Base-by-base conservation (phyloP, 2,113 vertebrate species). In the Platanista minor region DNA sequence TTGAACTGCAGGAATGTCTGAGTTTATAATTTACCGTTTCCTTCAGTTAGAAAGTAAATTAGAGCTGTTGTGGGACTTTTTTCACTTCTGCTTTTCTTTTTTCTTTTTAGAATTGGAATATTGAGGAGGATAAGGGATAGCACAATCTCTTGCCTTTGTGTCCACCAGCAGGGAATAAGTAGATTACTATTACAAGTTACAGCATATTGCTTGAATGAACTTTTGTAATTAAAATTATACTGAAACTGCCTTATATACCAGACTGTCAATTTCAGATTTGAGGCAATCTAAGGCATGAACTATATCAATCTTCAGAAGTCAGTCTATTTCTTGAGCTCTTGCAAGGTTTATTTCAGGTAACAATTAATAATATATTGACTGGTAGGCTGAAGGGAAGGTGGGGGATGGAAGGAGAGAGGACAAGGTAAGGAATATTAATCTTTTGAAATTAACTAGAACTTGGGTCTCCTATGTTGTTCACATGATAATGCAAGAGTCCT, bases 171-270 rank as follows among this genome's bases (percentile, higher is more conserved):
- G 18, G 39, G 46, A 71, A 72, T 52, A 72, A 89, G 27, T 8
- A 59, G 54, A 72, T 81, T 29, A 92, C 18, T 97, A 54, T 87
- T 52, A 54, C 87, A 71, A 96, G 69, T 92, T 94, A 90, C 20
- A 43, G 95, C 21, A 64, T 31, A 93, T 75, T 96, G 82, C n/a
- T 97, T 96, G 82, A 97, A 93, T 69, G 11, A 81, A 43, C 96
- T 95, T 64, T 87, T 39, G 7, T 97, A 97, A 98, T 90, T 97
- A 86, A 92, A 95, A 97, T 97, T 96, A 95, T 77, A 74, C 74
- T 94, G 91, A 97, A 97, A 25, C 27, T 95, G 95, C 66, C 74
- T 95, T 94, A 72, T 69, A 95, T 78, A 90, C 82, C 43, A 81
- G 61, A 71, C 39, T 90, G 7, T 49, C 88, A 54, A 52, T 41